Conservation (phyloP, 1,140 invertebrate species). For the Ostrea denselamellosa region DNA sequence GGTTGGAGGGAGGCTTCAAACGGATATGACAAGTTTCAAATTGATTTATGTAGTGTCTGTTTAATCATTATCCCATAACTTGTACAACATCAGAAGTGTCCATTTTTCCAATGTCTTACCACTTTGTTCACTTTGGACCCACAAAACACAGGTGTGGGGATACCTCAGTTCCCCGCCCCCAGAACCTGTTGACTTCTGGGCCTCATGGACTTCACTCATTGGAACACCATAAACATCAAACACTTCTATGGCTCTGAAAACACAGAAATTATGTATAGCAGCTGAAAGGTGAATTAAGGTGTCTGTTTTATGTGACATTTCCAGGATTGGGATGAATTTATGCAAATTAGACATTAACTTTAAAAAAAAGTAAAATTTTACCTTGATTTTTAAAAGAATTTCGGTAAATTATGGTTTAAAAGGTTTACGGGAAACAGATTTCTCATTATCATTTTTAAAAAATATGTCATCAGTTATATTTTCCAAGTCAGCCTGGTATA, state of each 20-base stretch:
- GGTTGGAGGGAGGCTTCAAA: too few species aligned
- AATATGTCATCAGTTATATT: too few species aligned
- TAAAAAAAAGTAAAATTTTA: background rate
- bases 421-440: background rate
- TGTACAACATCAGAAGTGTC: too few species aligned
- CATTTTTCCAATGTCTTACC: slow-evolving; percentile 62
- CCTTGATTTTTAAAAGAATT: background rate
- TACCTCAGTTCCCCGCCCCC: slow-evolving; percentile 88
- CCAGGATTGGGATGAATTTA: background rate
- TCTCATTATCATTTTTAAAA: background rate
- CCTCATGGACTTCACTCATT: slow-evolving; percentile 86
- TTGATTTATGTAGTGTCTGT: too few species aligned
- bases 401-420: background rate
- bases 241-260: slow-evolving; percentile 86
- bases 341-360: slow-evolving; percentile 15
- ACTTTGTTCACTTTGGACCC: slow-evolving; percentile 90
- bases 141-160: slow-evolving; percentile 86
- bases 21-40: too few species aligned
- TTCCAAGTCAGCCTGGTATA: too few species aligned
- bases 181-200: slow-evolving; percentile 84
- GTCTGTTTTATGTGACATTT: background rate
- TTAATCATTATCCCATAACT: too few species aligned
- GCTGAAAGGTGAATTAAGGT: background rate
- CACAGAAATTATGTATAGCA: background rate
- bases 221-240: slow-evolving; percentile 83